A percentile compares a stretch with the other conserved stretches of the same genome.
Evolutionary conservation across 2,797 vertebrate species (phyloP).

Genomic region (Cossypha niveicapilla): DNA sequence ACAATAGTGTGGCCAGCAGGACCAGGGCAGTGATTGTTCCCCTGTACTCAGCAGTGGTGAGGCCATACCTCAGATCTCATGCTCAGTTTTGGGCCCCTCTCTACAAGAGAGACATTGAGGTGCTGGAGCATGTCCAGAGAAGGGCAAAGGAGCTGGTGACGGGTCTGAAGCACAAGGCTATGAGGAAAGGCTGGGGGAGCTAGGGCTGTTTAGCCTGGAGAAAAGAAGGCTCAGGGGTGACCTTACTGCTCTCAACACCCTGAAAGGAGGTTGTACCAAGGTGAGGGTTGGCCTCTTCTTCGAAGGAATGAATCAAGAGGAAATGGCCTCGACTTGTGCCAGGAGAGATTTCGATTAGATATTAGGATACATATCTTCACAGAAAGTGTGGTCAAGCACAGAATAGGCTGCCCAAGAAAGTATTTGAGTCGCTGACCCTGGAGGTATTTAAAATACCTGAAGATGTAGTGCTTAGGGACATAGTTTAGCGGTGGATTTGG

Average conservation of each 20-base stretch:
- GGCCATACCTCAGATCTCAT: fast-evolving
- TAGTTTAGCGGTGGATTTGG: background rate
- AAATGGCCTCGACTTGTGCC: background rate
- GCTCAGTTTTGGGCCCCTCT: fast-evolving
- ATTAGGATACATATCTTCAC: background rate
- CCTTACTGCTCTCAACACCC: background rate
- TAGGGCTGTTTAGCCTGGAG: background rate
- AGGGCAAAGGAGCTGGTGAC: fast-evolving
- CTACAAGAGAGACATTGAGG: background rate
- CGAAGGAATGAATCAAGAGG: background rate
- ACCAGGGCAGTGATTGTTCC: fast-evolving
- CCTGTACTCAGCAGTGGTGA: fast-evolving
- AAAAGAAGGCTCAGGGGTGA: background rate
- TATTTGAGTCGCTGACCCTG: background rate
- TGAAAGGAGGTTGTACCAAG: background rate
- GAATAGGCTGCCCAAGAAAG: background rate
- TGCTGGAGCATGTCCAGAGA: fast-evolving
- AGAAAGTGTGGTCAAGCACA: background rate
- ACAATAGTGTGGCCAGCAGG: background rate
- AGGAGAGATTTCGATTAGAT: fast-evolving
- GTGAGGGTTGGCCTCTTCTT: too few relatives aligned
- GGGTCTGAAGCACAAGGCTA: background rate
- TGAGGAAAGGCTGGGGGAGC: background rate
- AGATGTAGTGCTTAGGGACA: background rate
- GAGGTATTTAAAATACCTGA: background rate